phyloP scores from a whole-genome alignment of 2,113 vertebrate genomes.

The Muscicapa adusta region DNA sequence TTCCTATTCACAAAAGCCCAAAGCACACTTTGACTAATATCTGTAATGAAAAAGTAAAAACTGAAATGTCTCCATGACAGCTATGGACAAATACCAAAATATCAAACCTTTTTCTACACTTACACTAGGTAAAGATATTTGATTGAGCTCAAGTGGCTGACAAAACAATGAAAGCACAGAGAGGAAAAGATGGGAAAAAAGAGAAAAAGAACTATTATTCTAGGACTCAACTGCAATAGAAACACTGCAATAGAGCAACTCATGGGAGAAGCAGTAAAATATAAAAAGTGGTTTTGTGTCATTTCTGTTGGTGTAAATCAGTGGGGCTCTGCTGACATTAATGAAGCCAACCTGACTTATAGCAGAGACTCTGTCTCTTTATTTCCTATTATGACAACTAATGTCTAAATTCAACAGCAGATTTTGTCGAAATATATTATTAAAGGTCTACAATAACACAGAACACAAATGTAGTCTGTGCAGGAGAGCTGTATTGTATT shows the following conservation, averaged over 20 bases:
- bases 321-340: not conserved
- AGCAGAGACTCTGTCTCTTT: not conserved
- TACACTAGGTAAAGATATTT: not conserved
- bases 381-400: not conserved
- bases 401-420: not conserved
- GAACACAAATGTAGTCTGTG: not conserved
- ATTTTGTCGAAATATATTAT: not conserved
- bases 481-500: not conserved
- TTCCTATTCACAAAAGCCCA: not conserved
- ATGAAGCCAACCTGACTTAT: not conserved
- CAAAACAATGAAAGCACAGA: not conserved
- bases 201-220: not conserved
- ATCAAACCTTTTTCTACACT: not conserved
- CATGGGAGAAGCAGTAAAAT: constrained; percentile 22
- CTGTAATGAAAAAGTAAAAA: constrained; percentile 22
- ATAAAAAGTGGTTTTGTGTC: not conserved
- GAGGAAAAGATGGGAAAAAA: not conserved
- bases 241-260: not conserved
- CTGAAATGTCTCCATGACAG: not conserved
- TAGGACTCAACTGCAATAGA: not conserved
- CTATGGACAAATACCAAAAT: not conserved
- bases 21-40: not conserved
- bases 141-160: not conserved
- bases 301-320: not conserved
- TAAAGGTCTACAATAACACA: not conserved